Evolutionary conservation across 2,888 invertebrate genomes (phyloP).

Genomic region (Blastobasis adustella): DNA sequence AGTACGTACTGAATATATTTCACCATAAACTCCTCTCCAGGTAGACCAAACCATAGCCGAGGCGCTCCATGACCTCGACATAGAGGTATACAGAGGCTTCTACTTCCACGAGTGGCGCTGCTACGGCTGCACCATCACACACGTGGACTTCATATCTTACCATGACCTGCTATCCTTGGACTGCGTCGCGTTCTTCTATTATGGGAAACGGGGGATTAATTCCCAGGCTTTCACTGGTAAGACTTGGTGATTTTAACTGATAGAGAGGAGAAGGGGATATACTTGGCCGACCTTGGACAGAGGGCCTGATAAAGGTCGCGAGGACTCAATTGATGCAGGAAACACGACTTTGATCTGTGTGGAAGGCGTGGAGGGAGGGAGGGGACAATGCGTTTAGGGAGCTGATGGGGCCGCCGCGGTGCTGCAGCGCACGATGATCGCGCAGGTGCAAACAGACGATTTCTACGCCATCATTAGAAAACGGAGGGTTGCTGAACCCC

Average conservation of each 20-base stretch:
- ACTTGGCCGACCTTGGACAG: too few relatives aligned
- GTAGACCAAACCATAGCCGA: slow-evolving; percentile 67
- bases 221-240: slow-evolving; percentile 56
- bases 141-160: slow-evolving; percentile 66
- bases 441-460: too few relatives aligned
- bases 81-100: slow-evolving; percentile 66
- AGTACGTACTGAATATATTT: not conserved
- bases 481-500: too few relatives aligned
- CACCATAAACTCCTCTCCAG: slow-evolving; percentile 24
- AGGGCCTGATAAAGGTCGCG: too few relatives aligned
- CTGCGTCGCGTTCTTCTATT: slow-evolving; percentile 75
- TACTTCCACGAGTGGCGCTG: slow-evolving; percentile 72
- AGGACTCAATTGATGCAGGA: too few relatives aligned
- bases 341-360: too few relatives aligned
- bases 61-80: slow-evolving; percentile 44
- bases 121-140: slow-evolving; percentile 34
- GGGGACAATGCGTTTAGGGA: too few relatives aligned
- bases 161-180: slow-evolving; percentile 51
- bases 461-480: too few relatives aligned
- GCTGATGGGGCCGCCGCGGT: too few relatives aligned
- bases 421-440: too few relatives aligned
- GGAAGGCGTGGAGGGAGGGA: too few relatives aligned
- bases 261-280: too few relatives aligned
- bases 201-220: slow-evolving; percentile 62
- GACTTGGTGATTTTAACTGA: not conserved